A percentile compares a stretch with the other conserved stretches of the same genome.
Evolutionary conservation across 1,140 invertebrate genomes (phyloP).

Genomic region (Periplaneta americana): DNA sequence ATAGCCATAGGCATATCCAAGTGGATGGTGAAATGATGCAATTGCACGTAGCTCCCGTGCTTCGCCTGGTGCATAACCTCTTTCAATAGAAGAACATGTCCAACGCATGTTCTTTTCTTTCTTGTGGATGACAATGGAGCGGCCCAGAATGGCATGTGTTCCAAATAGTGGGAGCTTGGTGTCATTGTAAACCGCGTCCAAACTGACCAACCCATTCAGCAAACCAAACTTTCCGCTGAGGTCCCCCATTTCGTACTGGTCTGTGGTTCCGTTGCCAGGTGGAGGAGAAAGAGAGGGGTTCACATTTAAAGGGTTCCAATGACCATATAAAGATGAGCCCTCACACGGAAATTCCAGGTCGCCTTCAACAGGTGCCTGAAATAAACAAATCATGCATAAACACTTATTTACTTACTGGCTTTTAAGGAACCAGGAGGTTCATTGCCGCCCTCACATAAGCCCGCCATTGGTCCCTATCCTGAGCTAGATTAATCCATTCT

Average conservation of each 20-base stretch:
- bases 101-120: conserved; percentile 48
- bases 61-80: conserved; percentile 80
- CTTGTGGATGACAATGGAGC: conserved; percentile 83
- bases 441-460: too few species aligned
- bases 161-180: conserved; percentile 82
- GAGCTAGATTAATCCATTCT: too few species aligned
- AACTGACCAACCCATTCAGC: conserved; percentile 35
- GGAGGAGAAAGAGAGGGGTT: conserved; percentile 52
- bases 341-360: conserved; percentile 87
- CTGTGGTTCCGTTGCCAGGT: conserved; percentile 59
- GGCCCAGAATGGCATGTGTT: conserved; percentile 71
- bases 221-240: conserved; percentile 84
- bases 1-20: conserved; percentile 80
- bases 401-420: too few species aligned
- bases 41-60: conserved; percentile 79
- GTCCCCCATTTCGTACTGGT: conserved; percentile 87
- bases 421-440: too few species aligned
- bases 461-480: too few species aligned
- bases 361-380: conserved; percentile 68
- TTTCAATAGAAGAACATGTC: conserved; percentile 78
- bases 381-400: conserved; percentile 22
- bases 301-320: conserved; percentile 76
- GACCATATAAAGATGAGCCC: conserved; percentile 67
- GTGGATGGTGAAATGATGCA: conserved; percentile 87
- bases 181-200: conserved; percentile 69